Conservation (phyloP, 2,888 invertebrate species). For the Dolomedes plantarius region DNA sequence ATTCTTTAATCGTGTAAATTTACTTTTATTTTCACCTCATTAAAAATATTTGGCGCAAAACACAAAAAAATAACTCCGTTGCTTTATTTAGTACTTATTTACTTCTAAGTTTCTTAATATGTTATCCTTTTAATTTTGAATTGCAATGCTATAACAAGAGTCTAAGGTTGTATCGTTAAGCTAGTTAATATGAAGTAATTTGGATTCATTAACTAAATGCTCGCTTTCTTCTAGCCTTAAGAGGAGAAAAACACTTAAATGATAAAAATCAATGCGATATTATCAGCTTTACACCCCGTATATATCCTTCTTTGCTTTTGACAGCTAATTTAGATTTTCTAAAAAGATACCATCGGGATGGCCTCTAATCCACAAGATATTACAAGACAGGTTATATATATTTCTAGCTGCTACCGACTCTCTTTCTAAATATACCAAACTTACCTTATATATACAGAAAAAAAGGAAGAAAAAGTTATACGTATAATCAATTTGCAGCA, state of each 20-base stretch:
- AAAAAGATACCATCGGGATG: constrained; percentile 32
- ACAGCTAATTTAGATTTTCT: constrained; percentile 50
- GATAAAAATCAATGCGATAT: constrained; percentile 33
- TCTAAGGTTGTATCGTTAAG: background rate
- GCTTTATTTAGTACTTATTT: no score
- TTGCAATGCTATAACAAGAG: background rate
- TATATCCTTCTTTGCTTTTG: constrained; percentile 11
- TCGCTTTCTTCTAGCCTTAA: background rate
- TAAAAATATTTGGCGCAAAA: no score
- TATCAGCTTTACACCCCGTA: background rate
- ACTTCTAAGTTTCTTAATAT: background rate
- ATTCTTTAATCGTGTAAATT: no score
- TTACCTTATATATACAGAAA: background rate
- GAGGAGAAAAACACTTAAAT: constrained; percentile 15
- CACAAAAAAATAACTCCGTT: no score
- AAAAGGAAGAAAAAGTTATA: background rate
- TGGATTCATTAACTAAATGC: constrained; percentile 8
- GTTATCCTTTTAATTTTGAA: background rate
- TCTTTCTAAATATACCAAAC: background rate
- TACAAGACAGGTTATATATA: background rate
- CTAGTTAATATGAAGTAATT: background rate
- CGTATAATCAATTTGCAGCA: constrained; percentile 6
- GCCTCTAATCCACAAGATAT: constrained; percentile 16
- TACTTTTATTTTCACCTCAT: no score
- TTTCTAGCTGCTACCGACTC: background rate